A percentile compares a stretch with the other conserved stretches of the same genome.
Conservation (phyloP, 2,888 invertebrate genomes). For the Oxyteleia sp. region DNA sequence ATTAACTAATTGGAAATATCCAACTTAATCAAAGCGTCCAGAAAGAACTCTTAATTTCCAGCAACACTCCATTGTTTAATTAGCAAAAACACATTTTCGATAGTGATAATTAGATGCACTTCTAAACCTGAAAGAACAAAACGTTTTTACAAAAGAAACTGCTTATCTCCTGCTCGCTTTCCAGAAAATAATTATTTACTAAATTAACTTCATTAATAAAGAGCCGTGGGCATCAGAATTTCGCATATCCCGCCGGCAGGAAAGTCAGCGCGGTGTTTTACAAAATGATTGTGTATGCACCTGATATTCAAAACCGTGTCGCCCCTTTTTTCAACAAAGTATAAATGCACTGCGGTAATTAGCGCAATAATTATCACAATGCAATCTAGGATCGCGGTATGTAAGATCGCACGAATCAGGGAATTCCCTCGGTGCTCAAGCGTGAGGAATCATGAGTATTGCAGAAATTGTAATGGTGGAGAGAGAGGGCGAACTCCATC, state of each 20-base stretch:
- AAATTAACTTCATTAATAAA: slow-evolving; percentile 49
- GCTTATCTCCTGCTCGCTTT: slow-evolving; percentile 43
- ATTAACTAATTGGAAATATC: neutral
- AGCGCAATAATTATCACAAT: slow-evolving; percentile 73
- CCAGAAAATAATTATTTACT: slow-evolving; percentile 41
- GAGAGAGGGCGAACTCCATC: slow-evolving; percentile 81
- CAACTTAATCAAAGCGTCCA: neutral
- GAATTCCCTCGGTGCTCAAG: slow-evolving; percentile 69
- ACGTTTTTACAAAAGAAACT: slow-evolving; percentile 56
- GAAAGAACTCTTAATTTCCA: neutral
- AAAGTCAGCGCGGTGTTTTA: slow-evolving; percentile 31
- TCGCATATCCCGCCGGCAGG: slow-evolving; percentile 32
- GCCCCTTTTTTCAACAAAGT: slow-evolving; percentile 60
- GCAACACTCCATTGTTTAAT: too few species aligned
- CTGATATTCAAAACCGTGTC: slow-evolving; percentile 74
- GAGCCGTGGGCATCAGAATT: slow-evolving; percentile 23
- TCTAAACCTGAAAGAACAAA: slow-evolving; percentile 32
- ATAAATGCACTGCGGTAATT: slow-evolving; percentile 66
- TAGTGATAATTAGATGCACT: too few species aligned
- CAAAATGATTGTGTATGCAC: slow-evolving; percentile 64
- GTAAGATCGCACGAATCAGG: slow-evolving; percentile 70
- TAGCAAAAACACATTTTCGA: too few species aligned
- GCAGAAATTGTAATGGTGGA: slow-evolving; percentile 80
- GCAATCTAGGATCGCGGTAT: slow-evolving; percentile 66
- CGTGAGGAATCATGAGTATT: slow-evolving; percentile 63